phyloP scores from a whole-genome alignment of 2,888 invertebrate genomes.

The Argyra leucocephala region DNA sequence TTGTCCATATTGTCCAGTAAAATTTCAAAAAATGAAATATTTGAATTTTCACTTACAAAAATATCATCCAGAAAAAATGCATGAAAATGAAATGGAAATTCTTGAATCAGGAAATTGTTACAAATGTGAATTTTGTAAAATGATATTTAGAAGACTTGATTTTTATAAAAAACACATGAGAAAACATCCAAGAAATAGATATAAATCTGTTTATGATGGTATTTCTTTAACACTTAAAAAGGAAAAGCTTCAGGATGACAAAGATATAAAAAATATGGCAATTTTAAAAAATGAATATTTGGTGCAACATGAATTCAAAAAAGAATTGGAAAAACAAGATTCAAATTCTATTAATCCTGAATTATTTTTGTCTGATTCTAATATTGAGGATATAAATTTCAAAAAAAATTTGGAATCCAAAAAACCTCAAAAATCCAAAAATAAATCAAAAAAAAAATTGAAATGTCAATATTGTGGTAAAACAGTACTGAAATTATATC shows the following conservation, averaged over 20 bases:
- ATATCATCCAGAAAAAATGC: not conserved
- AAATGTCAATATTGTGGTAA: not conserved
- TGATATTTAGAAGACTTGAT: not conserved
- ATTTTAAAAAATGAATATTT: too few relatives aligned
- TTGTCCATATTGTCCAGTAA: not conserved
- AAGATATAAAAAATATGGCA: too few relatives aligned
- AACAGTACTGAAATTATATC: not conserved
- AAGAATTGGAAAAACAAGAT: too few relatives aligned
- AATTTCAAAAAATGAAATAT: constrained; percentile 6
- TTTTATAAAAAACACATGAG: not conserved
- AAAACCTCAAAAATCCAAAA: not conserved
- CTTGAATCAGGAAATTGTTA: not conserved
- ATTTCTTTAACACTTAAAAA: too few relatives aligned
- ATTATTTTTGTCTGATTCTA: too few relatives aligned
- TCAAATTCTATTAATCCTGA: too few relatives aligned
- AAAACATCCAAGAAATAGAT: not conserved
- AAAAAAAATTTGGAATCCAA: too few relatives aligned
- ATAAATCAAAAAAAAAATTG: not conserved
- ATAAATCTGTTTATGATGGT: not conserved
- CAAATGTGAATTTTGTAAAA: not conserved
- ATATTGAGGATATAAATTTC: too few relatives aligned
- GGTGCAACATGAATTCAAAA: too few relatives aligned
- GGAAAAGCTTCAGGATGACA: too few relatives aligned
- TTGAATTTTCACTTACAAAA: not conserved
- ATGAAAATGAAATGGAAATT: not conserved